These are phyloP conservation scores for Capra hircus DNA, from an alignment of 2,113 vertebrate genomes.

Conservation along the genomic window DNA sequence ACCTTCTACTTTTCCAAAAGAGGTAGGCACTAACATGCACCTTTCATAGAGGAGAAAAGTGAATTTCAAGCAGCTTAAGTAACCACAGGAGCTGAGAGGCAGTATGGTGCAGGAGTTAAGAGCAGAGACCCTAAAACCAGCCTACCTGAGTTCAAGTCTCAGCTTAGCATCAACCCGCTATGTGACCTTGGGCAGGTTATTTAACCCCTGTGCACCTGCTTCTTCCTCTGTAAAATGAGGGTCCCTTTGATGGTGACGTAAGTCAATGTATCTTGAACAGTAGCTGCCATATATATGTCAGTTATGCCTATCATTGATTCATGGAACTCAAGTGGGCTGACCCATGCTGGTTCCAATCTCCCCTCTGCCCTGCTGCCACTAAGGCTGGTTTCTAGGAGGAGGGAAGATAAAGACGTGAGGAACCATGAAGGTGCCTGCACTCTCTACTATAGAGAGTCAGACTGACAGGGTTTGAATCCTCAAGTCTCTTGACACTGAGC, in stretches of 20 bases:
- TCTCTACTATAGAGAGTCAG: neutral
- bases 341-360: neutral
- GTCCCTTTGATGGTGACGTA: neutral
- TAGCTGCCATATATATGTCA: neutral
- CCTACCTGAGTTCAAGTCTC: neutral
- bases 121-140: neutral
- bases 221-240: neutral
- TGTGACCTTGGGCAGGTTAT: neutral
- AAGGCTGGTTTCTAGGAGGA: neutral
- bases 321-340: neutral
- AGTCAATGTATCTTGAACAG: neutral
- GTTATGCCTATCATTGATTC: neutral
- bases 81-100: neutral
- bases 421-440: too few relatives aligned
- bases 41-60: neutral
- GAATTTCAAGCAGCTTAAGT: neutral
- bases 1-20: neutral
- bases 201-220: neutral
- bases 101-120: accelerated
- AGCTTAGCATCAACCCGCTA: accelerated
- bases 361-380: accelerated
- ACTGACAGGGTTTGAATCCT: neutral
- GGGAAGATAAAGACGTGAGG: neutral
- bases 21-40: accelerated
- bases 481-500: neutral